Evolutionary conservation across 2,113 vertebrate genomes (phyloP).

Genomic region (Carettochelys insculpta): DNA sequence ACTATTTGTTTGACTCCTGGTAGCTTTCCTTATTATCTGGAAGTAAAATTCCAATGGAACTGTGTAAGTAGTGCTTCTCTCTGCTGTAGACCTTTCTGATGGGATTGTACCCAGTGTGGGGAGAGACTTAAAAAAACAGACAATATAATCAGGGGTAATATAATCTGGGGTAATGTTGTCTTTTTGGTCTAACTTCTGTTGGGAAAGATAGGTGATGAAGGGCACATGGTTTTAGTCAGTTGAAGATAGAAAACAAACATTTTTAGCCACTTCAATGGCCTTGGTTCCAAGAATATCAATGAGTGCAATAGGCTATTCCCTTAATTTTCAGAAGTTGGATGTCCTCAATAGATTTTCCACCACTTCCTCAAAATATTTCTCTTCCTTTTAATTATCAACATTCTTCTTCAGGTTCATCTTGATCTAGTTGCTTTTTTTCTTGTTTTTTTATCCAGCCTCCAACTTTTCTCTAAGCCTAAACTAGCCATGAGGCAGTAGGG

Average conservation of each 20-base stretch:
- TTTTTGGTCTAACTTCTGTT: background rate
- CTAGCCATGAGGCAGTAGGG: conserved; percentile 60
- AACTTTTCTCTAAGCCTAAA: conserved; percentile 58
- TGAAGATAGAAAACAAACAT: background rate
- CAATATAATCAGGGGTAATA: too few relatives aligned
- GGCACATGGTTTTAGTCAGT: background rate
- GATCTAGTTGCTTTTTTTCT: conserved; percentile 26
- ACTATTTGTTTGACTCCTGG: background rate
- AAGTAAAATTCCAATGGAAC: background rate
- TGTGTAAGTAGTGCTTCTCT: background rate
- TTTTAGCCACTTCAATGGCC: background rate
- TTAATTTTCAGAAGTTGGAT: conserved; percentile 15
- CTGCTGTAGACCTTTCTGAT: background rate
- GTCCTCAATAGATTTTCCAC: background rate
- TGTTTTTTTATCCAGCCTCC: conserved; percentile 15
- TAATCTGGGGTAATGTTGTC: background rate
- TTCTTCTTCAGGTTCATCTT: conserved; percentile 16
- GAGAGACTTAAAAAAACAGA: background rate
- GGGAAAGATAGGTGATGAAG: background rate
- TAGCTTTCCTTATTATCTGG: background rate
- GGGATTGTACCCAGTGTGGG: background rate
- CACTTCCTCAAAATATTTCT: conserved; percentile 1
- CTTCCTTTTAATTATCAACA: background rate
- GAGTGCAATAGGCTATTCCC: conserved; percentile 16
- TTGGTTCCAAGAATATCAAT: background rate